Evolutionary conservation across 2,113 vertebrate genomes (phyloP).

Genomic region (Podiceps cristatus): DNA sequence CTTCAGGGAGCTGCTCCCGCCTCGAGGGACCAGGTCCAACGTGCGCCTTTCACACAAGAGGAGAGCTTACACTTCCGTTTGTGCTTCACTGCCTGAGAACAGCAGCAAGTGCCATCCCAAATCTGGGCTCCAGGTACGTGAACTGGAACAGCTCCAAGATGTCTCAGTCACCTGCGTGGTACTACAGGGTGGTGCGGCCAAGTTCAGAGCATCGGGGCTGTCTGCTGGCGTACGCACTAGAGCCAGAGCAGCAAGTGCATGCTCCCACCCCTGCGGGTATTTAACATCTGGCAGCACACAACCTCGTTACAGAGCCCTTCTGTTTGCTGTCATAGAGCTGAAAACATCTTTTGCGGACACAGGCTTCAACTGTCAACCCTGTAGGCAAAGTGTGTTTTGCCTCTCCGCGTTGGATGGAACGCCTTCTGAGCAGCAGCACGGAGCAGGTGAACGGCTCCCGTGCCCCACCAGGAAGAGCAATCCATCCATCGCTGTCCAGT

Average conservation of each 20-base stretch:
- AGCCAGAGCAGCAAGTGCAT: background rate
- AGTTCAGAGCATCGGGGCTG: background rate
- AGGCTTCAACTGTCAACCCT: background rate
- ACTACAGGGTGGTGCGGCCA: background rate
- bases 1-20: background rate
- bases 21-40: background rate
- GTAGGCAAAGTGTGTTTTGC: background rate
- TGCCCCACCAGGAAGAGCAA: background rate
- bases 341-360: background rate
- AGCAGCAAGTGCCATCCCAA: background rate
- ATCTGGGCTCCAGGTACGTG: background rate
- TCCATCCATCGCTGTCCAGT: accelerated
- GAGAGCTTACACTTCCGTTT: background rate
- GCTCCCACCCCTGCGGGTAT: background rate
- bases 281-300: background rate
- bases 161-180: background rate
- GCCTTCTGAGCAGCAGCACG: background rate
- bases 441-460: accelerated
- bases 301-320: background rate
- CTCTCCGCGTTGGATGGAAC: accelerated
- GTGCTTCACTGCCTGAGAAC: accelerated
- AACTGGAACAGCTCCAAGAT: background rate
- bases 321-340: background rate
- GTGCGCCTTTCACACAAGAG: background rate
- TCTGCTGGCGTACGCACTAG: background rate